A percentile compares a stretch with the other conserved stretches of the same genome.
phyloP scores from a whole-genome alignment of 2,888 invertebrate species.

The Philopedon plagiatum region DNA sequence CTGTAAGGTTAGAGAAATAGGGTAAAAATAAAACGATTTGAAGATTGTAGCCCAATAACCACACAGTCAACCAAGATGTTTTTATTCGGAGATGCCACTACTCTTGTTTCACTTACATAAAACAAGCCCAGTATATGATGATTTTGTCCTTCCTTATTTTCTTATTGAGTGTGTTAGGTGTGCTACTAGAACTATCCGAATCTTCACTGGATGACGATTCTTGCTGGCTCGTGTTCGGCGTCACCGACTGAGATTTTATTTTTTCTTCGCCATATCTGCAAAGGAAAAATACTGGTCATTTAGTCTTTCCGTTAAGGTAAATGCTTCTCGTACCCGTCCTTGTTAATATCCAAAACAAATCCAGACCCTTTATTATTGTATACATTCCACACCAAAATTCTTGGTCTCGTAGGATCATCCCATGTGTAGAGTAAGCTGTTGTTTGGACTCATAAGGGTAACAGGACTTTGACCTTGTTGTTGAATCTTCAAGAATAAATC shows the following conservation, averaged over 20 bases:
- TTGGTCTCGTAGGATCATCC: conserved; percentile 85
- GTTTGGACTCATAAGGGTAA: conserved; percentile 82
- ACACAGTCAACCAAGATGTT: too few species aligned
- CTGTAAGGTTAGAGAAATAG: too few species aligned
- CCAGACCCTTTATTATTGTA: conserved; percentile 85
- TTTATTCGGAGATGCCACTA: too few species aligned
- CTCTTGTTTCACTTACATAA: conserved; percentile 65
- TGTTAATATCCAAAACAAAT: conserved; percentile 79
- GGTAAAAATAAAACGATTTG: too few species aligned
- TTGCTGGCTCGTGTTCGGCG: conserved; percentile 67
- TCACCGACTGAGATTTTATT: conserved; percentile 80
- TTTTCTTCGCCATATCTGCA: conserved; percentile 78
- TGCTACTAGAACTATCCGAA: conserved; percentile 69
- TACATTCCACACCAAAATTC: conserved; percentile 85
- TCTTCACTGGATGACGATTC: conserved; percentile 74
- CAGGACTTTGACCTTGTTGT: conserved; percentile 75
- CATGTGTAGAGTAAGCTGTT: conserved; percentile 86
- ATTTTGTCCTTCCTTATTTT: conserved; percentile 83
- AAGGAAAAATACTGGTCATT: too few species aligned
- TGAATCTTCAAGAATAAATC: conserved; percentile 86
- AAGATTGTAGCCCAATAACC: too few species aligned
- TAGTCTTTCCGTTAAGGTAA: too few species aligned
- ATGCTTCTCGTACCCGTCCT: conserved; percentile 72
- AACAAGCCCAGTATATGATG: conserved; percentile 86
- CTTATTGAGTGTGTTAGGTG: conserved; percentile 69